Base-by-base conservation (phyloP, 2,888 invertebrate genomes). In the Hoplodrina blanda region DNA sequence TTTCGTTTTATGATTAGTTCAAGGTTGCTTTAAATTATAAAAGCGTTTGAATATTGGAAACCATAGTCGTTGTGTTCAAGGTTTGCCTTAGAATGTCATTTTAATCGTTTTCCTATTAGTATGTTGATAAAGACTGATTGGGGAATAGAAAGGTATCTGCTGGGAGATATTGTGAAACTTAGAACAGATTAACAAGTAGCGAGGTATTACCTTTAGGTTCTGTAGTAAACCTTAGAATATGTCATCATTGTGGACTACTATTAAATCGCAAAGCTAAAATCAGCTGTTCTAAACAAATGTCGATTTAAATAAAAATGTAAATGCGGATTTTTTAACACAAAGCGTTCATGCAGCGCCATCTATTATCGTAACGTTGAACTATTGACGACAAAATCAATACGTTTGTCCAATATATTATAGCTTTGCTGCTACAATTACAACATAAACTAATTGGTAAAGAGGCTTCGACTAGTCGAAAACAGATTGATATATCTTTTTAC, bases 301-400 rank as follows among this genome's bases (percentile, higher is more conserved):
- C 13, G 13, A 41, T 41, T 41, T 10, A 41, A 41, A 37, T 1
- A 37, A 37, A 41, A 15, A 13, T 15, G 44, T 1, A 2, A 15
- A 44, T 37, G 44, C 4, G 44, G 44, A 15, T 15, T 44, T 44
- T 44, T 44, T 44, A 44, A 15, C 4, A 44, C 15, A 46, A 1
- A 1, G 1, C 17, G 15, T n/a, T 60, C 67, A 11, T 3, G 52
- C 25, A 49, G 53, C 70, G 77, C 64, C 81, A 81, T 81, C 81
- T 77, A 1, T 76, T 50, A 13, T 10, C 4, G 4, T 8, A 4
- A 37, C 4, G 2, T 13, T 56, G 56, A 19, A 76, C 19, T 63
- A 50, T 44, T 15, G 10, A 20, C 5, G 1, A 11, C 2, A 2
- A 2, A 49, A 73, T 64, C 74, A 50, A 64, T 75, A 41, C 0